Evolutionary conservation across 2,888 invertebrate species (phyloP).

Genomic region (Panopea generosa): DNA sequence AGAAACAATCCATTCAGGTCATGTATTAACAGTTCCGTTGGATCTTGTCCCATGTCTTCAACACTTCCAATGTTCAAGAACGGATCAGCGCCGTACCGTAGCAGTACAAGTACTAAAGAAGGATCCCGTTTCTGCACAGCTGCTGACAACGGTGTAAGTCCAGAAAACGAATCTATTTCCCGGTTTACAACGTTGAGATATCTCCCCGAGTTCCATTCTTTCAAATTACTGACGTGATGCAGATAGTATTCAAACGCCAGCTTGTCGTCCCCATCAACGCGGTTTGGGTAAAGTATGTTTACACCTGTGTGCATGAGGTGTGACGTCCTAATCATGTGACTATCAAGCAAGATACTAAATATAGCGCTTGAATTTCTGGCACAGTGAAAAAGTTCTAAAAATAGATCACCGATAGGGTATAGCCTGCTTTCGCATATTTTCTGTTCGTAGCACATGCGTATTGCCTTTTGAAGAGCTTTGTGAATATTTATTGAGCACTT

Average conservation of each 20-base stretch:
- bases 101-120: conserved; percentile 51
- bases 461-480: conserved; percentile 45
- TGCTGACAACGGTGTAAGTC: conserved; percentile 58
- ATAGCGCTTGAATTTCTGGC: conserved; percentile 63
- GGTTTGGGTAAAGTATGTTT: conserved; percentile 59
- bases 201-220: neutral
- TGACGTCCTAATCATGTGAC: conserved; percentile 41
- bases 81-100: conserved; percentile 68
- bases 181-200: conserved; percentile 49
- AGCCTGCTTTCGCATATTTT: conserved; percentile 57
- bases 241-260: conserved; percentile 66
- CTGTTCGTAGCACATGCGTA: conserved; percentile 62
- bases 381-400: conserved; percentile 66
- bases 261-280: conserved; percentile 22
- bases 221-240: conserved; percentile 36
- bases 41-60: conserved; percentile 48
- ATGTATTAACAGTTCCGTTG: conserved; percentile 60
- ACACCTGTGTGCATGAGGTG: conserved; percentile 42
- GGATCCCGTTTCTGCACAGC: conserved; percentile 65
- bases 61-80: conserved; percentile 28
- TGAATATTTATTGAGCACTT: conserved; percentile 38
- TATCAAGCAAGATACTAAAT: conserved; percentile 63
- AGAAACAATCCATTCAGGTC: conserved; percentile 67
- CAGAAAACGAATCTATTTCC: conserved; percentile 53
- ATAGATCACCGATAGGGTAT: conserved; percentile 59